A percentile compares a stretch with the other conserved stretches of the same genome.
These are phyloP conservation scores for Philantomba maxwellii DNA, from an alignment of 2,113 vertebrate species.

Conservation along the genomic window DNA sequence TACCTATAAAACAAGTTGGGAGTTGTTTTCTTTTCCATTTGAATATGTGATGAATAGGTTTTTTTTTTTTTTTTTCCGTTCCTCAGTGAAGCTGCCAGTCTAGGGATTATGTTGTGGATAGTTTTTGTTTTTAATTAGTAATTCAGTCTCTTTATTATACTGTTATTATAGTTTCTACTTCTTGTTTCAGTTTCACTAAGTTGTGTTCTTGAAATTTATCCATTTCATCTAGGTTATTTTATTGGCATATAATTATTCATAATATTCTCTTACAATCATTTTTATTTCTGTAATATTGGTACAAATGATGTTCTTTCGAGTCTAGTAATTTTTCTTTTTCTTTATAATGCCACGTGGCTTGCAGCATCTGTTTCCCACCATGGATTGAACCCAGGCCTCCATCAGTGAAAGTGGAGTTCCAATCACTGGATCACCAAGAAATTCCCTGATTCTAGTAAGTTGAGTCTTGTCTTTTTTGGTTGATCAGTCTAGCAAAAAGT, in stretches of 20 bases:
- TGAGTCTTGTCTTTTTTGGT: neutral
- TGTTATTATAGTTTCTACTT: neutral
- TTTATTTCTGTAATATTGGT: neutral
- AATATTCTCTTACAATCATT: neutral
- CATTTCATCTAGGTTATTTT: neutral
- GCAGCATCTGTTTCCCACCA: neutral
- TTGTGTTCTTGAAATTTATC: neutral
- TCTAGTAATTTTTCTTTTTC: neutral
- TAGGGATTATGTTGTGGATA: neutral
- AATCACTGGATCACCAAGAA: neutral
- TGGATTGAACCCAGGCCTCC: neutral
- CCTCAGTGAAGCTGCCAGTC: neutral
- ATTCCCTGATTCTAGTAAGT: neutral
- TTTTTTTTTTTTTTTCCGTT: neutral
- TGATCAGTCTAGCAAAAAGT: neutral
- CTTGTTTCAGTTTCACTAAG: neutral
- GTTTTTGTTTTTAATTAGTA: neutral
- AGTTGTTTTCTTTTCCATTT: neutral
- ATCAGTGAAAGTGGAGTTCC: neutral
- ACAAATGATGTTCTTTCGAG: neutral
- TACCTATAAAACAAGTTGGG: neutral
- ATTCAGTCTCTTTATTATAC: neutral
- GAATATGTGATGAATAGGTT: neutral
- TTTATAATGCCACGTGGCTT: too few species aligned
- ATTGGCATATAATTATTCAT: neutral